Base-by-base conservation (phyloP, 2,797 vertebrate species). In the Neosilurus mollespiculum region DNA sequence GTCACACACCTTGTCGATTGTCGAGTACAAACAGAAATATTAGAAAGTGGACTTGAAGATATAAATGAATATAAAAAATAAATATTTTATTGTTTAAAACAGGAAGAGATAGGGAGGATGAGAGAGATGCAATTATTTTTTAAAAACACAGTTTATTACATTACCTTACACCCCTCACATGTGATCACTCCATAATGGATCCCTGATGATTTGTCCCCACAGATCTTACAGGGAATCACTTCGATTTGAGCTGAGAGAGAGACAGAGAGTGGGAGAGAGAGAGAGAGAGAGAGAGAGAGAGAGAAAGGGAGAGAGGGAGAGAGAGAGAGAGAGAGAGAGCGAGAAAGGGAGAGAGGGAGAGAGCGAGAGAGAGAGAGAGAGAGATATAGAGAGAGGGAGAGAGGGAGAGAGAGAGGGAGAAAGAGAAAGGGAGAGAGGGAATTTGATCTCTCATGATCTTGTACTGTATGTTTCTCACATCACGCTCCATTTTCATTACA, bases 141-240 rank as follows among this genome's bases (percentile, higher is more conserved):
- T 30, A 4, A 12, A 37, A 0, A 1, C 9, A 15, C 2, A 26
- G 30, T 20, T 51, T 5, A 43, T 34, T 10, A 20, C 61, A 93
- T 95, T 91, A 97, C 97, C 95, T 98, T 98, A 91, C 97, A 98
- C 87, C 97, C 97, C 90, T 98, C 97, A n/a, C 97, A 98, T 87
- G 97, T 98, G 92, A 98, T 98, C 77, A 98, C 97, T 1, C 97
- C 97, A 77, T 98, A 98, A 91, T 98, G 97, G 87, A 98, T 97
- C 79, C 97, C 97, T 4, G 97, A 98, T 58, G 97, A 98, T 84
- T 98, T 98, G 91, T 98, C 97, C 77, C 97, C 97, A 59, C 96
- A 98, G 91, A 98, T 97, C 93, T 98, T 98, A 91, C 97, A 98
- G 0, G 97, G 97, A 84, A 98, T 98, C 8, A 98, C 96, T 88